These are phyloP conservation scores for Volucella zonaria DNA, from an alignment of 2,888 invertebrate species.

Conservation along the genomic window DNA sequence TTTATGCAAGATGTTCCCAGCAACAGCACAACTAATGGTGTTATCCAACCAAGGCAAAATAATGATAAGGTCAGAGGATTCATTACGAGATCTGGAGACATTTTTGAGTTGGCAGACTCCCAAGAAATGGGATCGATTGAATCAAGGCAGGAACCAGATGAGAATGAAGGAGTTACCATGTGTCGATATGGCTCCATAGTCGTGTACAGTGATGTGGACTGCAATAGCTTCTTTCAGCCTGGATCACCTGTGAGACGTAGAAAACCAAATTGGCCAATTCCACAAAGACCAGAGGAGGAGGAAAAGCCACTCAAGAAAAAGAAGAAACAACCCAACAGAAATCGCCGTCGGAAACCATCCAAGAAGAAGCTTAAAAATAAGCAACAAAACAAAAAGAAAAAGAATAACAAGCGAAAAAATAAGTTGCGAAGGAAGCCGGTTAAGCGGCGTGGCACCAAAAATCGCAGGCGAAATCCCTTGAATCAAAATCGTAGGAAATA, in stretches of 20 bases:
- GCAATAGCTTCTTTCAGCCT: constrained; percentile 77
- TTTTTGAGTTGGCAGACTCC: constrained; percentile 78
- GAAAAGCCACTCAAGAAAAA: constrained; percentile 13
- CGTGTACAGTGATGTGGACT: constrained; percentile 80
- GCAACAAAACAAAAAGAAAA: constrained; percentile 3
- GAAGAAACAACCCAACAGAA: constrained; percentile 7
- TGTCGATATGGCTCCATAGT: constrained; percentile 80
- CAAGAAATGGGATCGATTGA: constrained; percentile 77
- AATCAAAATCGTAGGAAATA: constrained; percentile 50
- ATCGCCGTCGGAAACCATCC: not conserved
- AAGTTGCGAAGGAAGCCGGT: constrained; percentile 34
- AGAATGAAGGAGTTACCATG: constrained; percentile 71
- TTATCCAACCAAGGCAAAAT: not conserved
- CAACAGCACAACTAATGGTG: not conserved
- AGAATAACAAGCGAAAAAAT: constrained; percentile 8
- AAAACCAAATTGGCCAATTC: constrained; percentile 62
- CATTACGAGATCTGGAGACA: constrained; percentile 78
- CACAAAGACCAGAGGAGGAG: constrained; percentile 42
- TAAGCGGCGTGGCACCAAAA: constrained; percentile 13
- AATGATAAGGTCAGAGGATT: constrained; percentile 78
- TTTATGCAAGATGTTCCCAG: not conserved
- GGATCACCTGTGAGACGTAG: not conserved
- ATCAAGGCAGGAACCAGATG: constrained; percentile 75
- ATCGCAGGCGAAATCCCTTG: constrained; percentile 28
- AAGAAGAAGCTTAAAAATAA: constrained; percentile 14